Evolutionary conservation across 2,113 vertebrate genomes (phyloP).

Genomic region (Andinoacara biseriatus): DNA sequence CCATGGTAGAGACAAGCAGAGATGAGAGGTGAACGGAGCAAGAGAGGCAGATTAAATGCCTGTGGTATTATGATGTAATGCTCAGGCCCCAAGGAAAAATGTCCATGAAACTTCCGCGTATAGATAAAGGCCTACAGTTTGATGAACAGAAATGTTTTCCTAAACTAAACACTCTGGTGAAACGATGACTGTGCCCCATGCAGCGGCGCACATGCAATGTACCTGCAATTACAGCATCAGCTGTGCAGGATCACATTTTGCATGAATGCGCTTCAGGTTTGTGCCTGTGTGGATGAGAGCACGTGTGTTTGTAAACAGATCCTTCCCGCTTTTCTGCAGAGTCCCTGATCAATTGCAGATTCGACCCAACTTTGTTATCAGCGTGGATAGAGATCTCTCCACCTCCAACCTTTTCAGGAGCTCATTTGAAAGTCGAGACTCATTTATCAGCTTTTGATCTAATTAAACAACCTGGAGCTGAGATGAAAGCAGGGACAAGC

Average conservation of each 20-base stretch:
- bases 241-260: background rate
- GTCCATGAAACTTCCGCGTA: slow-evolving; percentile 3
- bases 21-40: slow-evolving; percentile 56
- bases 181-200: background rate
- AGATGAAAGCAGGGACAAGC: slow-evolving; percentile 52
- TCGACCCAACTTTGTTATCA: slow-evolving; percentile 34
- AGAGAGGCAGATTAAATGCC: slow-evolving; percentile 58
- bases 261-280: background rate
- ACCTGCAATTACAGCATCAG: background rate
- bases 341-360: slow-evolving; percentile 27
- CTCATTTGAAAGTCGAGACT: slow-evolving; percentile 67
- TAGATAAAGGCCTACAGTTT: background rate
- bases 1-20: slow-evolving; percentile 43
- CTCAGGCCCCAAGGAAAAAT: slow-evolving; percentile 27
- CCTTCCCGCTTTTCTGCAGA: background rate
- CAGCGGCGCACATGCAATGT: background rate
- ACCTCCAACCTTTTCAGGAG: slow-evolving; percentile 51
- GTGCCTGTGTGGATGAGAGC: background rate
- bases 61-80: slow-evolving; percentile 45
- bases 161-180: background rate
- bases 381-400: slow-evolving; percentile 45
- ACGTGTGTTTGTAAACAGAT: slow-evolving; percentile 20
- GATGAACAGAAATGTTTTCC: slow-evolving; percentile 1
- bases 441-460: slow-evolving; percentile 72
- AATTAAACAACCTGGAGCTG: slow-evolving; percentile 68